Conservation (phyloP, 2,113 vertebrate species). For the Corvus cornix region DNA sequence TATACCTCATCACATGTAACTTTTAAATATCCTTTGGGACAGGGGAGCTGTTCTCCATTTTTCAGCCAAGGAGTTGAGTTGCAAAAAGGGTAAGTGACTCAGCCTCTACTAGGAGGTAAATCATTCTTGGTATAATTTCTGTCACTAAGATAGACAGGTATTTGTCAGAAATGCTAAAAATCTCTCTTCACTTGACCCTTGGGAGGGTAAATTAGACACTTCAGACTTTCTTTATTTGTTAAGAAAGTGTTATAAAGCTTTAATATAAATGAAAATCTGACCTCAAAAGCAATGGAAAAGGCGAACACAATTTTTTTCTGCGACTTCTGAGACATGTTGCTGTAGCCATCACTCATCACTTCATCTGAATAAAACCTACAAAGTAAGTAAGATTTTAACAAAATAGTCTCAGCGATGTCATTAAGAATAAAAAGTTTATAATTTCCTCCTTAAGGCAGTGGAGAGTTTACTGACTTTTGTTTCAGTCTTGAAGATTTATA, state of each 20-base stretch:
- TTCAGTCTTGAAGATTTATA: not conserved
- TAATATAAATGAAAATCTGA: not conserved
- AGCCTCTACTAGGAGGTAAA: not conserved
- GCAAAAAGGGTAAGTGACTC: not conserved
- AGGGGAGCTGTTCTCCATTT: not conserved
- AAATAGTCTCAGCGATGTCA: not conserved
- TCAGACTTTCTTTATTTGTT: not conserved
- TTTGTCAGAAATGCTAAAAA: not conserved
- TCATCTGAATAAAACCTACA: not conserved
- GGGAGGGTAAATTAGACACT: not conserved
- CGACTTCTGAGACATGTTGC: not conserved
- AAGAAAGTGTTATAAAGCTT: not conserved
- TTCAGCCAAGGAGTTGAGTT: not conserved
- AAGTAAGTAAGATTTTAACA: not conserved
- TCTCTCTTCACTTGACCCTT: not conserved
- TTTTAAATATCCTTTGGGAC: not conserved
- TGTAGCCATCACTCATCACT: not conserved
- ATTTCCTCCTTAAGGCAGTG: not conserved
- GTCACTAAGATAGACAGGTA: not conserved
- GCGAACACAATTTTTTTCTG: not conserved
- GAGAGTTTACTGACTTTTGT: not conserved
- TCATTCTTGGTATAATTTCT: not conserved
- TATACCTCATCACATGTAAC: not conserved
- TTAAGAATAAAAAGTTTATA: not conserved
- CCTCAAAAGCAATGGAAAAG: not conserved